phyloP scores from a whole-genome alignment of 1,140 invertebrate species.

The Stenopsyche tienmushanensis region DNA sequence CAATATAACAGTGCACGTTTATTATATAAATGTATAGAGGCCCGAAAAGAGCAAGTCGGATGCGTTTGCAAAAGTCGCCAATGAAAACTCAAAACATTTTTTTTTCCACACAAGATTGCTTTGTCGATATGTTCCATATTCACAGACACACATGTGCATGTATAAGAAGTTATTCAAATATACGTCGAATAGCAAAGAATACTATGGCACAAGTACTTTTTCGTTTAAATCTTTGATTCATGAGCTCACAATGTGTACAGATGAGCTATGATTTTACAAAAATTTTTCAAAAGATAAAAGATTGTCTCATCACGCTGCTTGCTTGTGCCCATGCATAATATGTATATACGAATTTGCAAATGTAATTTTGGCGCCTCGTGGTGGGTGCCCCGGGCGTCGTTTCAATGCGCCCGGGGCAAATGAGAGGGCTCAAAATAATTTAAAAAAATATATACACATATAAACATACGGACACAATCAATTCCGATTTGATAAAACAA shows the following conservation, averaged over 20 bases:
- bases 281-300: not conserved
- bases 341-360: too few relatives aligned
- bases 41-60: too few relatives aligned
- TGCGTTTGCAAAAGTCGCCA: too few relatives aligned
- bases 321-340: too few relatives aligned
- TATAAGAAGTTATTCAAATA: not conserved
- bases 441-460: not conserved
- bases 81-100: too few relatives aligned
- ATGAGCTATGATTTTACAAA: slow-evolving; percentile 10
- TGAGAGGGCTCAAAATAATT: too few relatives aligned
- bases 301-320: not conserved
- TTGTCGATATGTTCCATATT: too few relatives aligned
- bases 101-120: too few relatives aligned
- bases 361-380: too few relatives aligned
- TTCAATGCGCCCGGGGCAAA: too few relatives aligned
- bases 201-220: slow-evolving; percentile 37
- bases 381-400: not conserved
- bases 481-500: not conserved
- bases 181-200: slow-evolving; percentile 25
- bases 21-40: too few relatives aligned
- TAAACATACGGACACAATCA: not conserved
- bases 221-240: slow-evolving; percentile 17
- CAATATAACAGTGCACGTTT: too few relatives aligned
- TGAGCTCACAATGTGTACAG: slow-evolving; percentile 17
- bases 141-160: slow-evolving; percentile 10